Evolutionary conservation across 2,113 vertebrate genomes (phyloP).

Genomic region (Campylomormyrus numenius): DNA sequence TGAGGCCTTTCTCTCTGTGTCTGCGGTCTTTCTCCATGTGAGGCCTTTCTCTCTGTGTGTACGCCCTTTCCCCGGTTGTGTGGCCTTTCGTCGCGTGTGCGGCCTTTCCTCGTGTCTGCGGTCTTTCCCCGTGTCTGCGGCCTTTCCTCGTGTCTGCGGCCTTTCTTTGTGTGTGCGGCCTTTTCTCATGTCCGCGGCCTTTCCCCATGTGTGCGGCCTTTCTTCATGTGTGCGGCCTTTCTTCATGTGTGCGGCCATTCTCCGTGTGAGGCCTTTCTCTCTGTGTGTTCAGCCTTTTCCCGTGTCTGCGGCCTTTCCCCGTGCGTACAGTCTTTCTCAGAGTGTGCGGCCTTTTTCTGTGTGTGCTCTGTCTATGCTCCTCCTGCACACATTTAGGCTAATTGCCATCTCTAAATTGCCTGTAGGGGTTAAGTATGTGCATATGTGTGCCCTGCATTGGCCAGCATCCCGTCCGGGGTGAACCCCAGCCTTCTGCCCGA

Average conservation of each 20-base stretch:
- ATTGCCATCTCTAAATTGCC: neutral
- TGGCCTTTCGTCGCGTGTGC: neutral
- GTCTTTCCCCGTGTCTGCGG: neutral
- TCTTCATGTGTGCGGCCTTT: too few relatives aligned
- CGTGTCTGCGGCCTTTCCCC: neutral
- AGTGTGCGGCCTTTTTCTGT: neutral
- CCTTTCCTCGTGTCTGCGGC: neutral
- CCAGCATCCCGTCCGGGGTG: neutral
- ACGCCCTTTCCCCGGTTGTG: too few relatives aligned
- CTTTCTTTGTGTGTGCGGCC: neutral
- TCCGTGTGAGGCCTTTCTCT: too few relatives aligned
- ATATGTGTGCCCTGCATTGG: neutral
- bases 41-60: fast-evolving
- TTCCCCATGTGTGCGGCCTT: too few relatives aligned
- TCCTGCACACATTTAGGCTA: neutral
- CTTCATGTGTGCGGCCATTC: too few relatives aligned
- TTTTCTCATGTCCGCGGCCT: too few relatives aligned
- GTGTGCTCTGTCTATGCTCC: neutral
- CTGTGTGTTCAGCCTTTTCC: too few relatives aligned
- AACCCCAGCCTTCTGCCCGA: neutral
- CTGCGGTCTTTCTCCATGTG: too few relatives aligned
- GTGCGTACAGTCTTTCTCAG: too few relatives aligned
- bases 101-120: neutral
- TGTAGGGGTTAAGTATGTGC: neutral
- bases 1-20: neutral